Base-by-base conservation (phyloP, 2,113 vertebrate genomes). In the Brevimyrus niger region DNA sequence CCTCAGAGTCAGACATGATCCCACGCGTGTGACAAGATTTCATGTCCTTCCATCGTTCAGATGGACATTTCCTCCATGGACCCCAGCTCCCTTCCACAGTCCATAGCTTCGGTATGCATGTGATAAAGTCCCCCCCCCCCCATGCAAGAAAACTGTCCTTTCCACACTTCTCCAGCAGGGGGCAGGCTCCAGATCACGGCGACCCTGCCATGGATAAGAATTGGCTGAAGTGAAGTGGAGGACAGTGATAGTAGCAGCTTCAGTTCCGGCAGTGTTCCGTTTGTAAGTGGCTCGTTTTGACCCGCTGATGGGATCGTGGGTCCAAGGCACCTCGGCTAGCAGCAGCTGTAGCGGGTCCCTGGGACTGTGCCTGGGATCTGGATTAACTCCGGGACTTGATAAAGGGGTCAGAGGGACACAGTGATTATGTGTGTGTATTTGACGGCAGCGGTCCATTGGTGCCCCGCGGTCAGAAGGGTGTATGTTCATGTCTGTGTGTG, bases 301-400 rank as follows among this genome's bases (percentile, higher is more conserved):
- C 69, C 69, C 5, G 5, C 15, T 38, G 69, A 76, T 76, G 11
- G 27, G 69, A 76, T 76, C 27, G 23, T 0, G 4, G 35, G 69
- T 15, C 27, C 69, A 17, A 19, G 31, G 91, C 92, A 94, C 94
- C 92, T 92, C 91, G 92, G 94, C 94, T 96, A 95, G 94, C 94
- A 94, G 95, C 92, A 92, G 93, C 94, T 94, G 92, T 93, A 46
- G 21, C 80, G 91, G 94, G 94, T 95, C 92, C 91, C 92, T 93
- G 93, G 94, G 94, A 96, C 94, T 96, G 94, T 93, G 93, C 94
- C 93, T 94, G 91, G 94, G 94, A 95, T 94, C 93, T 94, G 96
- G 95, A 95, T 96, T 96, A 96, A 95, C 94, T 95, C 93, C 87
- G 90, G 93, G 94, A 95, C 95, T 95, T 93, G 94, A 96, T 96